These are phyloP conservation scores for Drosophila recens DNA, from an alignment of 2,888 invertebrate species.

Conservation along the genomic window DNA sequence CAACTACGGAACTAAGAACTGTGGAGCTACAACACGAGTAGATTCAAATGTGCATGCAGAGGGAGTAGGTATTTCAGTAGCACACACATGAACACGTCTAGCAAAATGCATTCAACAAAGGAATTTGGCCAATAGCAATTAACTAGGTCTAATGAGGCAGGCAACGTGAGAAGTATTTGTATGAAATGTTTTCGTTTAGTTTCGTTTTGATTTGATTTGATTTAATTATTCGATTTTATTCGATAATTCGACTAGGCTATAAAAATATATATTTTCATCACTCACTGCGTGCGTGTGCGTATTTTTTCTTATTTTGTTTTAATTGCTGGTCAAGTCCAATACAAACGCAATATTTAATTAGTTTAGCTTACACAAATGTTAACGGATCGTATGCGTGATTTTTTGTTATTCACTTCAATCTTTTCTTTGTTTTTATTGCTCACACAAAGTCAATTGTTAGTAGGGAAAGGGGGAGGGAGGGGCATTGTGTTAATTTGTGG, in stretches of 20 bases:
- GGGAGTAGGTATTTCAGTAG: conserved; percentile 1
- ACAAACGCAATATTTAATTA: conserved; percentile 78
- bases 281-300: conserved; percentile 86
- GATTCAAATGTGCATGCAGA: conserved; percentile 22
- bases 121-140: conserved; percentile 30
- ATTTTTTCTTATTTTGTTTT: conserved; percentile 22
- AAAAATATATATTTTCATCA: conserved; percentile 71
- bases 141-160: conserved; percentile 55
- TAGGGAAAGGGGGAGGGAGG: background rate
- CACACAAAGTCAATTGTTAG: conserved; percentile 44
- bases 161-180: conserved; percentile 45
- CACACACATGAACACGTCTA: conserved; percentile 26
- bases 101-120: conserved; percentile 44
- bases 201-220: conserved; percentile 35
- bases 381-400: conserved; percentile 61
- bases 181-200: conserved; percentile 50
- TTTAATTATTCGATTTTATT: conserved; percentile 35
- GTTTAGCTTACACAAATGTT: conserved; percentile 39
- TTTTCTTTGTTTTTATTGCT: conserved; percentile 29
- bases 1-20: conserved; percentile 25
- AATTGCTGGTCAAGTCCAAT: conserved; percentile 84
- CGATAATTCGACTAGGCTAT: conserved; percentile 41
- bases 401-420: conserved; percentile 18
- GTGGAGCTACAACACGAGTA: conserved; percentile 27
- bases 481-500: conserved; percentile 22